Percentiles rank a stretch among this genome's conserved stretches.
phyloP scores from a whole-genome alignment of 2,113 vertebrate species.

The Syngnathus floridae region DNA sequence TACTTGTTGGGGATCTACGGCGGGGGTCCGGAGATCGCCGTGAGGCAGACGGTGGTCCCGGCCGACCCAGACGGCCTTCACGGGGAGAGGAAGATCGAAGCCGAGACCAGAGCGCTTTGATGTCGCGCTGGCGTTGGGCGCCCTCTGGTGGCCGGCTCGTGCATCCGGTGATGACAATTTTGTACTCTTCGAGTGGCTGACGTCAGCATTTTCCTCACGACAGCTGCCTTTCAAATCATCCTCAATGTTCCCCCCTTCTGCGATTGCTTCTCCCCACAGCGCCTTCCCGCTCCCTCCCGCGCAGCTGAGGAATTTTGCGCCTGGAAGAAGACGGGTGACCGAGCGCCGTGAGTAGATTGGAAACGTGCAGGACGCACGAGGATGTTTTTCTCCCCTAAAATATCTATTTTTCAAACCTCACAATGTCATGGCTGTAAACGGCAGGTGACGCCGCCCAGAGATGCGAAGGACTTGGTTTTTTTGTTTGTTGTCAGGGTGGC shows the following conservation, averaged over 20 bases:
- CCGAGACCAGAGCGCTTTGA: slow-evolving; percentile 86
- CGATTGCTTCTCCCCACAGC: neutral
- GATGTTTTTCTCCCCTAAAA: neutral
- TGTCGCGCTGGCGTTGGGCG: neutral
- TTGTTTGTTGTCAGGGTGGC: neutral
- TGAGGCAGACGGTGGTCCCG: slow-evolving; percentile 81
- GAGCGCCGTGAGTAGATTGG: neutral
- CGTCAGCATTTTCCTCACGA: neutral
- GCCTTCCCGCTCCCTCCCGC: neutral
- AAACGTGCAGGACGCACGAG: neutral
- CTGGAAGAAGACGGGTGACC: neutral
- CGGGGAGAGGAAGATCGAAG: slow-evolving; percentile 92
- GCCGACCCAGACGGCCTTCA: slow-evolving; percentile 75
- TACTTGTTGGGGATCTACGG: slow-evolving; percentile 85
- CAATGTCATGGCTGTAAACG: neutral
- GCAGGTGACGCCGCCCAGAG: neutral
- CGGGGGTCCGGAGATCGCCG: slow-evolving; percentile 88
- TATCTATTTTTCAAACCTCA: neutral
- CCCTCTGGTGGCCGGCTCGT: too few species aligned
- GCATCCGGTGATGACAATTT: neutral
- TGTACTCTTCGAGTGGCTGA: neutral
- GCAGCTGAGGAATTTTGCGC: slow-evolving; percentile 4
- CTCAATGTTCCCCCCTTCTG: neutral
- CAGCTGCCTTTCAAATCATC: neutral
- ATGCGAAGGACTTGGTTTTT: neutral